Percentiles rank a stretch among this genome's conserved stretches.
phyloP scores from a whole-genome alignment of 2,113 vertebrate genomes.

The Malurus melanocephalus region DNA sequence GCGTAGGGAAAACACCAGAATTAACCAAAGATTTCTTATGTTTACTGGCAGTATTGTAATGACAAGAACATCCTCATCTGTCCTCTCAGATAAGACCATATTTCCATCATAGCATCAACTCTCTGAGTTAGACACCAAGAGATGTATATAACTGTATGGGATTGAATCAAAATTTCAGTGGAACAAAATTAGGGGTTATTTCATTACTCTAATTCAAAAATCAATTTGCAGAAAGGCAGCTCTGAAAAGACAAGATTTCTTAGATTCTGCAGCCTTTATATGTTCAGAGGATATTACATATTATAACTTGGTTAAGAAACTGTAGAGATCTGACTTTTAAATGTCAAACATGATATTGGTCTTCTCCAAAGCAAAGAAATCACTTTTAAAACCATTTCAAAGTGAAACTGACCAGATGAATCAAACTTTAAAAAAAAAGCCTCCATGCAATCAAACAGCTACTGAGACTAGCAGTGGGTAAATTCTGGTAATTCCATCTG shows the following conservation, averaged over 20 bases:
- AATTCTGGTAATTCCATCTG: not conserved
- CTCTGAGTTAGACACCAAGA: not conserved
- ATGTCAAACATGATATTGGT: not conserved
- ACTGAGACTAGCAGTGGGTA: not conserved
- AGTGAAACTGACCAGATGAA: not conserved
- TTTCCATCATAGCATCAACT: not conserved
- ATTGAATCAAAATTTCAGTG: not conserved
- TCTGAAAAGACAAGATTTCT: not conserved
- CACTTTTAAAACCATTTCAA: not conserved
- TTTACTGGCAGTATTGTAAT: not conserved
- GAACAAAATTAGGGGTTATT: not conserved
- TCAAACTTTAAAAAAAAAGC: not conserved
- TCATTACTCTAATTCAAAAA: not conserved
- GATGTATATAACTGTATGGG: not conserved
- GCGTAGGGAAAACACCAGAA: not conserved
- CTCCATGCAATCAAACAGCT: not conserved
- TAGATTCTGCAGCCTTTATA: not conserved
- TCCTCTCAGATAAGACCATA: not conserved
- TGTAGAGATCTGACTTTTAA: not conserved
- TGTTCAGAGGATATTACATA: not conserved
- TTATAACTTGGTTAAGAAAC: not conserved
- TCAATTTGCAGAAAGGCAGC: not conserved
- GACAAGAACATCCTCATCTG: not conserved
- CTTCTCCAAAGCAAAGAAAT: not conserved
- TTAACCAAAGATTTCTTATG: not conserved